Evolutionary conservation across 1,140 invertebrate genomes (phyloP).

Genomic region (Hermetia illucens): DNA sequence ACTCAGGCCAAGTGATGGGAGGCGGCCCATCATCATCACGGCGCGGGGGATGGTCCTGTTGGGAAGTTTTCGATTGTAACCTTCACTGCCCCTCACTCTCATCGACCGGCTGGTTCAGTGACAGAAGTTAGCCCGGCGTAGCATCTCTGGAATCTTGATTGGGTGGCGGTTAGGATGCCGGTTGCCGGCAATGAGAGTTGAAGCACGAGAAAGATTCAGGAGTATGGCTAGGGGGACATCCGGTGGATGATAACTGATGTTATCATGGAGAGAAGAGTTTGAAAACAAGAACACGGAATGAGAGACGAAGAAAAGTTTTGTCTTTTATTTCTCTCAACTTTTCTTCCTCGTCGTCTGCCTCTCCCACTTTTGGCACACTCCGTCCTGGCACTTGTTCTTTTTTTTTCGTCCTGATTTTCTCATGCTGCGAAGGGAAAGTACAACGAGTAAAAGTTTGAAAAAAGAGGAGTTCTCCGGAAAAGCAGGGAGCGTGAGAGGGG

Average conservation of each 20-base stretch:
- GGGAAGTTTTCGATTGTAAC: background rate
- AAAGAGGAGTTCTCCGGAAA: too few relatives aligned
- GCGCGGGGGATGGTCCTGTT: too few relatives aligned
- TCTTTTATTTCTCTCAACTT: background rate
- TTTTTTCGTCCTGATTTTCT: too few relatives aligned
- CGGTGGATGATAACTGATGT: background rate
- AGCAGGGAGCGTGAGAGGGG: too few relatives aligned
- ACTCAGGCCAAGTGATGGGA: background rate
- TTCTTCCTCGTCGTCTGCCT: background rate
- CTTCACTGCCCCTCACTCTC: too few relatives aligned
- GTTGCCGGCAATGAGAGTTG: background rate
- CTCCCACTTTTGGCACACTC: too few relatives aligned
- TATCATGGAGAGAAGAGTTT: background rate
- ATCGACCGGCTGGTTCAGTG: background rate
- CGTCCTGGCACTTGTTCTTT: too few relatives aligned
- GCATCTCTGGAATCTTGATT: slow-evolving; percentile 1
- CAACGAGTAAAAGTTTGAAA: too few relatives aligned
- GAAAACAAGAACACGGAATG: background rate
- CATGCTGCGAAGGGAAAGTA: too few relatives aligned
- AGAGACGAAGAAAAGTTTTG: slow-evolving; percentile 1
- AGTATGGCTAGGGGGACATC: background rate
- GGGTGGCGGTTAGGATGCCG: background rate
- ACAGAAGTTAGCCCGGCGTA: background rate
- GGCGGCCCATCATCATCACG: too few relatives aligned
- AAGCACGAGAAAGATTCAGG: background rate